Base-by-base conservation (phyloP, 1,140 invertebrate species). In the Pseudomyrmex flavicornis region DNA sequence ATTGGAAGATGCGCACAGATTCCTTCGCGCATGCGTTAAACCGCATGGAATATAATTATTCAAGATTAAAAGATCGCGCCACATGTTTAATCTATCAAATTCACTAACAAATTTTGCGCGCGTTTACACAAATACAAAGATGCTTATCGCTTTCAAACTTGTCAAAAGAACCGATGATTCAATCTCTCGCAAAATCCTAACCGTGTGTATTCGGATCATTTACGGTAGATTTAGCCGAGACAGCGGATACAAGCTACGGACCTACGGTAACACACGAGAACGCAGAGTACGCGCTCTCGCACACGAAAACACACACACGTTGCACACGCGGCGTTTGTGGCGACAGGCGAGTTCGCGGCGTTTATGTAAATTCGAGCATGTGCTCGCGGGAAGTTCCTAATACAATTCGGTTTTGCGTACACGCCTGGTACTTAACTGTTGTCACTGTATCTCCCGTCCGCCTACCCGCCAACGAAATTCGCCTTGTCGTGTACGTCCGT, bases 391-490 rank as follows among this genome's bases (percentile, higher is more conserved):
- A 90, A 91, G 88, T 92, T 92, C 86, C 89, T 91, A 92, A 92
- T 92, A 91, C 85, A 92, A 92, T 92, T 92, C 85, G 88, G 91
- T 92, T 92, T 92, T 89, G 89, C 90, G 88, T 91, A 92, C 89
- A 90, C 83, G 90, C 87, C 56, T 82, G 86, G 86, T 88, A 91
- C 88, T 92, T 92, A 90, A 90, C 84, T 82, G 65, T 87, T 86
- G 80, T 85, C 86, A 72, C 88, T 88, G 84, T 85, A 73, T 63
- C 85, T 26, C 35, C 0, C 35, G 35, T 35, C 35, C 35, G 35
- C 35, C 35, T 35, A 7, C 35, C 68, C 82, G 74, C 50, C 20
- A 50, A 59, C 79, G 79, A 88, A 85, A 85, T 85, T 83, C 74
- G 44, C 73, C 86, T 9, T 46, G 76, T 62, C 79, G 80, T 68